A percentile compares a stretch with the other conserved stretches of the same genome.
Evolutionary conservation across 1,140 invertebrate genomes (phyloP).

Genomic region (Acromyrmex echinatior): DNA sequence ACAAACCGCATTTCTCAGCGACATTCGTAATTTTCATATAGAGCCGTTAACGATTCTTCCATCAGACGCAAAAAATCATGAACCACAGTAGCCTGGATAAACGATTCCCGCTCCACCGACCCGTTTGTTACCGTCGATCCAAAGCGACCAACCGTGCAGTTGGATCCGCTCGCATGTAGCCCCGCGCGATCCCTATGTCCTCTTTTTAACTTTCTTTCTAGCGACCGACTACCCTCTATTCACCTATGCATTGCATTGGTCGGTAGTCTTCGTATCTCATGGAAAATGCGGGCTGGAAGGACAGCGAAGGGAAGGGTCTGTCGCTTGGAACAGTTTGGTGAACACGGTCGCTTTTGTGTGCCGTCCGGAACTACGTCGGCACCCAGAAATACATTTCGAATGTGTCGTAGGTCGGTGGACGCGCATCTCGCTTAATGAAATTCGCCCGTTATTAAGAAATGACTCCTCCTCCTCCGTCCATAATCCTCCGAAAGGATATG

Average conservation of each 20-base stretch:
- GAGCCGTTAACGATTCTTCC: neutral
- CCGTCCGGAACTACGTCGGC: slow-evolving; percentile 11
- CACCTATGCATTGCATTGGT: slow-evolving; percentile 2
- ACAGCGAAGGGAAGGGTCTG: neutral
- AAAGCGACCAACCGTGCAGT: slow-evolving; percentile 62
- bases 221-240: neutral
- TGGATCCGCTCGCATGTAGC: slow-evolving; percentile 18
- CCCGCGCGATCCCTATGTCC: neutral
- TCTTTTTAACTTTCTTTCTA: neutral
- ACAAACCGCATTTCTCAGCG: neutral
- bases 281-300: slow-evolving; percentile 43
- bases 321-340: slow-evolving; percentile 18
- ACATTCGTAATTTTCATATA: slow-evolving; percentile 3
- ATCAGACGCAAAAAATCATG: slow-evolving; percentile 62
- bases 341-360: slow-evolving; percentile 11
- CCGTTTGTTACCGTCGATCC: slow-evolving; percentile 69
- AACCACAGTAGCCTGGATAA: slow-evolving; percentile 63
- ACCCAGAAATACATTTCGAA: slow-evolving; percentile 44
- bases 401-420: neutral
- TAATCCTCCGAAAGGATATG: no score
- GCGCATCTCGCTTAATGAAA: slow-evolving; percentile 43
- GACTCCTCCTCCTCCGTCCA: neutral
- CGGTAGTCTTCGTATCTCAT: slow-evolving; percentile 48
- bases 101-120: slow-evolving; percentile 67
- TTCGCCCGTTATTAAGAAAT: slow-evolving; percentile 49